Evolutionary conservation across 2,888 invertebrate genomes (phyloP), one percentile per base, ranked within the genome.

Genomic region (Aethes cnicana): DNA sequence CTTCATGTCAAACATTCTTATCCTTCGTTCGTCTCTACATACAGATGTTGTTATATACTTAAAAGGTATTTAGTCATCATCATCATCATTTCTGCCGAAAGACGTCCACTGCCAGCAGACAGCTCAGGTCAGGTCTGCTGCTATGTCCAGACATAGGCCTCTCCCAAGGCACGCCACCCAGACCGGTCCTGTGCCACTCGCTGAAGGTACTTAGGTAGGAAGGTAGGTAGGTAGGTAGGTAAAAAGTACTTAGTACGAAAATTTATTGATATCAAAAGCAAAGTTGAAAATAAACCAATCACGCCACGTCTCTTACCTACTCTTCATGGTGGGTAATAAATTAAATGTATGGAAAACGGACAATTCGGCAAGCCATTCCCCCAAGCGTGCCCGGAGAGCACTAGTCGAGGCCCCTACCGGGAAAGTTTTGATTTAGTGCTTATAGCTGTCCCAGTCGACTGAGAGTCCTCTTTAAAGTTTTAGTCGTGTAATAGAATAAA

Each of bases 341-440:
- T 28, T 39, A 42, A 47, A 36, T 46, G 35, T 47, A 54, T 52
- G 46, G 36, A 55, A 69, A 73, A 70, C 64, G 73, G 79, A 75
- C 76, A 73, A 77, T 76, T 72, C 72, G 68, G 66, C 66, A 61
- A 64, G 58, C 66, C 64, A 66, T 69, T 68, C 71, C 71, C 66
- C 67, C 64, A 62, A 71, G 69, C 77, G 77, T 77, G 84, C 81
- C 81, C 83, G 78, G 74, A 77, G 67, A 69, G 79, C 32, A 79
- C 73, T 81, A 75, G 72, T 73, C 63, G 74, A 73, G 73, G 70
- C 72, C 74, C 69, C 70, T 73, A 76, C 76, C 75, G 83, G 74
- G 67, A 77, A 87, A 88, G 89, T 88, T 88, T 86, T 88, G 88
- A 88, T 87, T 88, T 88, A 88, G 81, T 81, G 81, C 85, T 84